Base-by-base conservation (phyloP, 2,888 invertebrate species). In the Brachypalpus laphriformis region DNA sequence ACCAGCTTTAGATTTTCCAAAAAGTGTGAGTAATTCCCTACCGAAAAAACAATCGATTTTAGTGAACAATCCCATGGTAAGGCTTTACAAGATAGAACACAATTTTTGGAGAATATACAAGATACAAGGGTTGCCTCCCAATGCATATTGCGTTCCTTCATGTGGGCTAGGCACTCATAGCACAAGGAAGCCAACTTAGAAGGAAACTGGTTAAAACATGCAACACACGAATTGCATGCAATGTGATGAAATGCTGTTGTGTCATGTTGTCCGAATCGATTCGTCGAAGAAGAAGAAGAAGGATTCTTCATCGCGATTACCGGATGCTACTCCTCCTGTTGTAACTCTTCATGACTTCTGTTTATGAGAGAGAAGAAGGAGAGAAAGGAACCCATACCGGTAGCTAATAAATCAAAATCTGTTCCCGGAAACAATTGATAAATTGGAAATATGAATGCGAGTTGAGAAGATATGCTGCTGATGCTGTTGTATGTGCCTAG, bases 391-490 rank as follows among this genome's bases (percentile, higher is more conserved):
- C 45, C 54, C 51, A 61, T 51, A 65, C 76, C 70, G 76, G 82
- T 72, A 70, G 83, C 68, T 49, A 75, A 68, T 74, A 70, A 74
- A 78, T 74, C 72, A 74, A 74, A 83, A 83, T 78, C 78, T 66
- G 42, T 83, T 83, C 83, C 83, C 63, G 74, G 83, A 83, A 83
- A 74, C 70, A 70, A 80, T 83, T 80, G 83, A 83, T 80, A 80
- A 70, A 78, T 78, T 74, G 68, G 74, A 74, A 80, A 83, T 75
- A 74, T 80, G 80, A 74, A 57, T 78, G 71, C 25, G 25, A 25
- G 25, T 25, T 25, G n/a, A n/a, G n/a, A n/a, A n/a, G n/a, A n/a
- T n/a, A n/a, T n/a, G n/a, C n/a, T n/a, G n/a, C n/a, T n/a, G n/a
- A n/a, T n/a, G 25, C 6, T 14, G 40, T 40, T 40, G 31, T 4